Percentiles rank a stretch among this genome's conserved stretches.
phyloP scores from a whole-genome alignment of 2,888 invertebrate species.

The Volucella inanis region DNA sequence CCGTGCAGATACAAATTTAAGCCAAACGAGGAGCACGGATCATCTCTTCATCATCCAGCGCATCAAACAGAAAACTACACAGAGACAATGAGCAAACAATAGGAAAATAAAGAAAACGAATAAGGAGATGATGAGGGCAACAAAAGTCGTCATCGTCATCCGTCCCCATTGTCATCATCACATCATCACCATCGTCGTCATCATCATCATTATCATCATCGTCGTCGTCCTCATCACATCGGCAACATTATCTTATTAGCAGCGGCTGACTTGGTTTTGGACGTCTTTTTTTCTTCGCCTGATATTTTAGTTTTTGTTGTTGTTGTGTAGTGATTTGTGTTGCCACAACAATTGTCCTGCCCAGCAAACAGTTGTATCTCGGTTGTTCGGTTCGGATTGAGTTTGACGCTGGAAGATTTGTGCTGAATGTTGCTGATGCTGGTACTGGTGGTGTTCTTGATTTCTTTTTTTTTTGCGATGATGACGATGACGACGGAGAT shows the following conservation, averaged over 20 bases:
- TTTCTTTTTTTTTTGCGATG: conserved; percentile 2
- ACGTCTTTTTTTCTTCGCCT: conserved; percentile 36
- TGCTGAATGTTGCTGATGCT: conserved; percentile 51
- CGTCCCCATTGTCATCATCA: conserved; percentile 71
- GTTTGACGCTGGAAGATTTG: conserved; percentile 61
- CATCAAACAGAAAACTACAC: conserved; percentile 19
- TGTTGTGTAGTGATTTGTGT: neutral
- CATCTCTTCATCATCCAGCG: conserved; percentile 65
- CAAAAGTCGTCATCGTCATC: conserved; percentile 69
- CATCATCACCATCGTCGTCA: conserved; percentile 67
- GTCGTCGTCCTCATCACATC: conserved; percentile 58
- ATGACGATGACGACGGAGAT: conserved; percentile 44
- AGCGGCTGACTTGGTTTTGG: conserved; percentile 69
- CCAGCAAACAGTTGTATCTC: conserved; percentile 59
- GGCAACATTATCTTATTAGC: conserved; percentile 74
- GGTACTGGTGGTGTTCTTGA: neutral
- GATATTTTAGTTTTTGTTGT: conserved; percentile 39
- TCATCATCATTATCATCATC: conserved; percentile 54
- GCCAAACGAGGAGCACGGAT: conserved; percentile 51
- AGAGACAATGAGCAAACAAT: conserved; percentile 6
- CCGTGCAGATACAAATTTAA: conserved; percentile 67
- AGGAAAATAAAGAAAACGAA: conserved; percentile 8
- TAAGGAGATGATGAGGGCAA: conserved; percentile 41
- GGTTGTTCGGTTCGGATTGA: conserved; percentile 48
- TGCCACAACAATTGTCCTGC: conserved; percentile 67